phyloP scores from a whole-genome alignment of 2,113 vertebrate genomes.

The Gobiocypris rarus region DNA sequence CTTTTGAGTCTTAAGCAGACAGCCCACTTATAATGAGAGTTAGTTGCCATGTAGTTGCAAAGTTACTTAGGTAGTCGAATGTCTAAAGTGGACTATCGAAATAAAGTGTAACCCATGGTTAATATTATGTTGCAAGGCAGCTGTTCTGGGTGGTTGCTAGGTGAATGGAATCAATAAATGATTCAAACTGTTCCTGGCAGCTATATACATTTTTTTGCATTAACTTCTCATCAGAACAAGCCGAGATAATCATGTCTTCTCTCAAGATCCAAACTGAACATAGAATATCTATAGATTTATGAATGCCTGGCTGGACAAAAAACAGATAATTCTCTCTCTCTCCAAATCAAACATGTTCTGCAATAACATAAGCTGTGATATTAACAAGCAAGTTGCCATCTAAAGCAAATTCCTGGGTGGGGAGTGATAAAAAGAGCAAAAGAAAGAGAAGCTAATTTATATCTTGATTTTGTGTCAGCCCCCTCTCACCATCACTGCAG shows the following conservation, averaged over 20 bases:
- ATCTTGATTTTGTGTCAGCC: constrained; percentile 24
- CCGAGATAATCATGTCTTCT: constrained; percentile 49
- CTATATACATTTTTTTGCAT: constrained; percentile 43
- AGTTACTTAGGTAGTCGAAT: too few species aligned
- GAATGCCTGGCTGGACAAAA: constrained; percentile 56
- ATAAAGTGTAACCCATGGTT: too few species aligned
- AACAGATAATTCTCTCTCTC: constrained; percentile 42
- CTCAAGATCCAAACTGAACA: constrained; percentile 30
- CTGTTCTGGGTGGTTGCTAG: too few species aligned
- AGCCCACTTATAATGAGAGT: too few species aligned
- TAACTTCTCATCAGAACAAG: constrained; percentile 27
- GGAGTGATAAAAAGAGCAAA: neutral
- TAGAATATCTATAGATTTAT: constrained; percentile 56
- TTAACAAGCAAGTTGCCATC: constrained; percentile 46
- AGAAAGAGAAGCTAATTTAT: neutral
- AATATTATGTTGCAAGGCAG: too few species aligned
- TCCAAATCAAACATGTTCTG: constrained; percentile 61
- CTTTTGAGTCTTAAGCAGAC: neutral
- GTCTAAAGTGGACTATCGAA: too few species aligned
- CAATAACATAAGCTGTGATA: constrained; percentile 51
- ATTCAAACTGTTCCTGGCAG: constrained; percentile 38
- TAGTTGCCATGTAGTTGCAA: too few species aligned
- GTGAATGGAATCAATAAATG: neutral
- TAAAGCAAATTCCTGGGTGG: constrained; percentile 49
- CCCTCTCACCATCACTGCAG: constrained; percentile 19